These are phyloP conservation scores for Ashinkailepas kermadecensis DNA, from an alignment of 2,888 invertebrate genomes.

Conservation along the genomic window DNA sequence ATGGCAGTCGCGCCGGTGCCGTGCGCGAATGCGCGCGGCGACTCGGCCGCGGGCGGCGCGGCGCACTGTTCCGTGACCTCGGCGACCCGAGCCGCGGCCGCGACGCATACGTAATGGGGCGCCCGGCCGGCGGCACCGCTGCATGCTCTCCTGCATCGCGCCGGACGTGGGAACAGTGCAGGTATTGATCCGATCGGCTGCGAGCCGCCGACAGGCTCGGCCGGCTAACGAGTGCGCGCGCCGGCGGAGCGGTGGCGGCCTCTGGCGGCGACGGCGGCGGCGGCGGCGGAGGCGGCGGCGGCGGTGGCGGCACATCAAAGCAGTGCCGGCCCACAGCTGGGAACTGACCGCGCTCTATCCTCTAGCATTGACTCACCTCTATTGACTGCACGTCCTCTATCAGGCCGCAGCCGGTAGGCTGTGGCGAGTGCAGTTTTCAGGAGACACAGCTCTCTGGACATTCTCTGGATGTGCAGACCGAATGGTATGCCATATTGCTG, in stretches of 20 bases:
- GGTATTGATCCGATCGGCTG: conserved; percentile 2
- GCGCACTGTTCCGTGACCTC: neutral
- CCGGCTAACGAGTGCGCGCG: neutral
- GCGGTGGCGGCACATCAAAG: no score
- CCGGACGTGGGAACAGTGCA: conserved; percentile 5
- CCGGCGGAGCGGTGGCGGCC: neutral
- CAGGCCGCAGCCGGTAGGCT: no score
- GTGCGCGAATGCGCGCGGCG: neutral
- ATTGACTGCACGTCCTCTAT: no score
- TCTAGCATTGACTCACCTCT: no score
- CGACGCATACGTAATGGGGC: neutral
- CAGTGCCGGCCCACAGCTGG: no score
- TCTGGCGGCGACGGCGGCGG: no score
- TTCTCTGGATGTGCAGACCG: no score
- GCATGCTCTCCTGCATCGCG: neutral
- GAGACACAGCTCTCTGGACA: no score
- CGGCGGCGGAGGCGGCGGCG: no score
- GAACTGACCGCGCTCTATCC: no score
- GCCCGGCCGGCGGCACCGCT: neutral
- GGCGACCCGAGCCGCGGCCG: neutral
- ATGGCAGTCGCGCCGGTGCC: neutral
- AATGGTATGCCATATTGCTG: no score
- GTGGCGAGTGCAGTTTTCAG: no score
- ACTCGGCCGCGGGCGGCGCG: neutral
- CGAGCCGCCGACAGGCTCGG: neutral